phyloP scores from a whole-genome alignment of 2,888 invertebrate genomes.

The Lottia gigantea region DNA sequence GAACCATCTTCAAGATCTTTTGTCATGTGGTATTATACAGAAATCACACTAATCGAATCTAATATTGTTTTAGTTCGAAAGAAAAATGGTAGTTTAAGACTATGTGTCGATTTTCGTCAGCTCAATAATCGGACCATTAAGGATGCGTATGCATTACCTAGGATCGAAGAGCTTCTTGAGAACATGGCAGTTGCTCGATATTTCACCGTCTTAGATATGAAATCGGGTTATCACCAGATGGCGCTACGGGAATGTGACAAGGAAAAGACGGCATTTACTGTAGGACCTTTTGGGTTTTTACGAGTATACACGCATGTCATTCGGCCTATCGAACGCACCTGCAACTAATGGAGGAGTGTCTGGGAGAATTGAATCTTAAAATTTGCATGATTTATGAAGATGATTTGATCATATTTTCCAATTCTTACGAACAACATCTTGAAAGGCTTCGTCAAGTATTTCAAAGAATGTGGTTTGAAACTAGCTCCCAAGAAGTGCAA shows the following conservation, averaged over 20 bases:
- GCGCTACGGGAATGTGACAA: constrained; percentile 18
- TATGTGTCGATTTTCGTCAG: background rate
- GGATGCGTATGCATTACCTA: too few species aligned
- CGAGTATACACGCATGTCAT: constrained; percentile 29
- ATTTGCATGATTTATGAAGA: constrained; percentile 34
- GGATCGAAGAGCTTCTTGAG: too few species aligned
- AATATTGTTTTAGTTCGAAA: background rate
- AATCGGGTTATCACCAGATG: background rate
- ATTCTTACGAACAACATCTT: constrained; percentile 29
- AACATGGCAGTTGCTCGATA: too few species aligned
- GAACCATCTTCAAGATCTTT: background rate
- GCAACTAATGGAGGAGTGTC: constrained; percentile 30
- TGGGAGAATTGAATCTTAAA: constrained; percentile 24
- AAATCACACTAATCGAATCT: background rate
- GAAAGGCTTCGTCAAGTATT: constrained; percentile 27
- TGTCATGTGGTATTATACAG: background rate
- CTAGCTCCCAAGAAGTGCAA: constrained; percentile 30
- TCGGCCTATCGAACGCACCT: constrained; percentile 27
- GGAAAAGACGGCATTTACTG: constrained; percentile 28
- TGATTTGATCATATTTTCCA: constrained; percentile 34
- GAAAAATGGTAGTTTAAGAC: background rate
- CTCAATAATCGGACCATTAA: background rate
- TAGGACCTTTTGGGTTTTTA: constrained; percentile 30
- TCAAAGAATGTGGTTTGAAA: constrained; percentile 25
- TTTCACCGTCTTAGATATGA: background rate